phyloP scores from a whole-genome alignment of 2,888 invertebrate species.

The Sphaeridia pumilis region DNA sequence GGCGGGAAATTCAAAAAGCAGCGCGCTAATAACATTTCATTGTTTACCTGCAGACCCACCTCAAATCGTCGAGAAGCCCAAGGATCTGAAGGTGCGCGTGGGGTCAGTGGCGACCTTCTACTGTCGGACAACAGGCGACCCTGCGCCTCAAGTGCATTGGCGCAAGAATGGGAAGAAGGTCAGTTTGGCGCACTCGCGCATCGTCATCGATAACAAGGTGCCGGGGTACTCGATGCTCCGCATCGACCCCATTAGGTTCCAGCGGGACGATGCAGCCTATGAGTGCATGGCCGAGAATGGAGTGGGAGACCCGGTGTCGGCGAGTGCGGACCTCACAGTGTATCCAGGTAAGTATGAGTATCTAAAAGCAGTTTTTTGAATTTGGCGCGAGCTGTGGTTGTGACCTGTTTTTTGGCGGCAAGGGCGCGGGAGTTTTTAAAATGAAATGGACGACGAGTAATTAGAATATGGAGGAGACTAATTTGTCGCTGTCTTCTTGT shows the following conservation, averaged over 20 bases:
- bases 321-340: slow-evolving; percentile 77
- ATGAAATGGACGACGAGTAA: too few species aligned
- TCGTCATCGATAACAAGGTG: slow-evolving; percentile 63
- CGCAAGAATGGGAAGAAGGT: slow-evolving; percentile 86
- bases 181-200: slow-evolving; percentile 74
- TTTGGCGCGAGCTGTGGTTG: too few species aligned
- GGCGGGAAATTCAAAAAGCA: neutral
- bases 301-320: slow-evolving; percentile 85
- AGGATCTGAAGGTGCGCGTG: slow-evolving; percentile 80
- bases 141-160: slow-evolving; percentile 86
- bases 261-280: slow-evolving; percentile 78
- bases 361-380: too few species aligned
- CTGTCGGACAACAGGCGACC: slow-evolving; percentile 61
- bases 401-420: too few species aligned
- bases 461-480: too few species aligned
- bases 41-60: slow-evolving; percentile 67
- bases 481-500: too few species aligned
- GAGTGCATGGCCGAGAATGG: slow-evolving; percentile 97
- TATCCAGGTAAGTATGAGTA: slow-evolving; percentile 68
- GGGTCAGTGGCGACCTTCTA: slow-evolving; percentile 91
- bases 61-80: slow-evolving; percentile 81
- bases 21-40: neutral
- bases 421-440: too few species aligned
- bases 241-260: slow-evolving; percentile 80
- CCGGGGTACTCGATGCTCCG: slow-evolving; percentile 66